These are phyloP conservation scores for Catostomus latipinnis DNA, from an alignment of 2,797 vertebrate species.

Conservation along the genomic window DNA sequence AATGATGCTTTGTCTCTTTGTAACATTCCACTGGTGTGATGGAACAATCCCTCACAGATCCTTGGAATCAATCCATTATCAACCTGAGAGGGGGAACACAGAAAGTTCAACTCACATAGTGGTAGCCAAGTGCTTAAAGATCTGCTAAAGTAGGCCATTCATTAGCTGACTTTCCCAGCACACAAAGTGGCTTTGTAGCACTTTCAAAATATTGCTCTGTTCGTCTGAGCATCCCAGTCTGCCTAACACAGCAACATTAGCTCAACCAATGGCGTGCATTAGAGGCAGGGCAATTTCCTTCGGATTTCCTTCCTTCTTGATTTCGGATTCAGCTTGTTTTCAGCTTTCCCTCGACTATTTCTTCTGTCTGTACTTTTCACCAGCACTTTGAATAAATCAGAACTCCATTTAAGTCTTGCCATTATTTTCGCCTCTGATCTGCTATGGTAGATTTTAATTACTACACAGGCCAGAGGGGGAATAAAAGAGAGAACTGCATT, in stretches of 20 bases:
- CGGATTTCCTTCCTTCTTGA: no score
- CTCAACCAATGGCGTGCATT: no score
- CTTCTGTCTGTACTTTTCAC: neutral
- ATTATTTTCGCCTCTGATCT: slow-evolving; percentile 15
- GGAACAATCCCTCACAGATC: slow-evolving; percentile 94
- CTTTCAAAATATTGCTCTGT: no score
- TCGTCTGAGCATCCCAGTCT: no score
- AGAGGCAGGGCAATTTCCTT: no score
- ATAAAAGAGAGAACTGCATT: slow-evolving; percentile 14
- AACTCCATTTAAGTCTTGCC: slow-evolving; percentile 24
- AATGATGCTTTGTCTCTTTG: slow-evolving; percentile 90
- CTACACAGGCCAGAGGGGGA: neutral
- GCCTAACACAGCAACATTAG: no score
- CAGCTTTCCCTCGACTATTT: neutral
- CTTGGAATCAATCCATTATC: slow-evolving; percentile 92
- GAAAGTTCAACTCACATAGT: no score
- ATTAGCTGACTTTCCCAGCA: no score
- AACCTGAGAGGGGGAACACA: slow-evolving; percentile 73
- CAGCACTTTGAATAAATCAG: slow-evolving; percentile 12
- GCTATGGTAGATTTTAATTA: slow-evolving; percentile 23
- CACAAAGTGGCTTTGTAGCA: no score
- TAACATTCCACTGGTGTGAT: slow-evolving; percentile 82
- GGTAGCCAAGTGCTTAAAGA: no score
- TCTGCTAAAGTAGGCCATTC: no score
- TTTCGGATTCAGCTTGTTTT: neutral